Evolutionary conservation across 2,113 vertebrate genomes (phyloP), one percentile per base, ranked within the genome.

Genomic region (Pteropus alecto): DNA sequence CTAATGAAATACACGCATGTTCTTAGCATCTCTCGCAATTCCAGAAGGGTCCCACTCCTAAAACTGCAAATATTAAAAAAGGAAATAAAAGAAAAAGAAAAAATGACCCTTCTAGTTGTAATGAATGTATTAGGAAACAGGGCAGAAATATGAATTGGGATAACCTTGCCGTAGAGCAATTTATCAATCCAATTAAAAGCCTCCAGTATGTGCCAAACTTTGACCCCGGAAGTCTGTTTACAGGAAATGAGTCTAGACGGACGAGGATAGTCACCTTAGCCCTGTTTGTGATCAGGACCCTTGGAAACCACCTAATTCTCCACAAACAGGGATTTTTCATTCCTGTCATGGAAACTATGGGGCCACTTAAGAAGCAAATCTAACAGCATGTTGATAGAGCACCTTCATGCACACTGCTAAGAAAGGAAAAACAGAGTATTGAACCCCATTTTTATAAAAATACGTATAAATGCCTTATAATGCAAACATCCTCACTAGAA

Each of bases 271-370:
- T 68, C 26, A 2, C 63, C 30, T 14, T n/a, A 61, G 24, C 3
- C 12, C 22, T 33, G 19, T 91, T n/a, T 46, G 86, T 51, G 61
- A 48, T 30, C 38, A 46, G 7, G 24, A 60, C 41, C 10, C 60
- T 78, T 22, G n/a, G 86, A 90, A 97, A 91, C 38, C n/a, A 93
- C 70, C 86, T 60, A 83, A 95, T 38, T 83, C 73, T 28, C n/a
- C 54, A 24, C 5, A 74, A 68, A 41, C 19, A 61, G 22, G 2
- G 30, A 38, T 35, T 41, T 15, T 14, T 12, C 22, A n/a, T 35
- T 73, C 30, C 54, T n/a, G 6, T 19, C 19, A 46, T 28, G 33
- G 33, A 67, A 91, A 51, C 7, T 4, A 38, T 35, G 28, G 30
- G 46, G 24, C 5, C 41, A 18, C 6, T 82, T 33, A n/a, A 11